Base-by-base conservation (phyloP, 2,113 vertebrate genomes). In the Coregonus clupeaformis region DNA sequence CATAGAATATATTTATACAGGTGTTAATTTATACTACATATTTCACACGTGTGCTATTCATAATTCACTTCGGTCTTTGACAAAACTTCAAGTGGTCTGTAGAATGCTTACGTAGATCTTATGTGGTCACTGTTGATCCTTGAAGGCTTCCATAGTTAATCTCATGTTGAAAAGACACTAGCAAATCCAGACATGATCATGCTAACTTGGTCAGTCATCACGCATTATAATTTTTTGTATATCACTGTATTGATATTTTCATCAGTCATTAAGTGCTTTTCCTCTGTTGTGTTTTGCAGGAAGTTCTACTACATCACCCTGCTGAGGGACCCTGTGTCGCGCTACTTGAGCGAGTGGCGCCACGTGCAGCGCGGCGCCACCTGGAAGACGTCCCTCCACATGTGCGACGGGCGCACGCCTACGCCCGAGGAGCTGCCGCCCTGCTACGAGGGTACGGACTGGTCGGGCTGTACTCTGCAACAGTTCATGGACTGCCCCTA, bases 401-500 rank as follows among this genome's bases (percentile, higher is more conserved):
- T 99, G 98, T 99, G 98, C 13, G 97, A 99, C 0, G 97, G 97
- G 63, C 95, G 98, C 69, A 98, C 97, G 0, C 98, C 98, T 0
- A 99, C 98, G 0, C 97, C 96, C 0, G 97, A 98, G 77, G 98
- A 99, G 92, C 92, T 99, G 87, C 98, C 98, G 0, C 92, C 97
- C 0, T 99, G 97, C 91, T 99, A 99, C 5, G 97, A 98, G 82
- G 98, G 98, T 86, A 96, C 95, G 0, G 98, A 99, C 82, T 99
- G 98, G 98, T 98, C 97, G 0, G 98, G 97, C 71, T 99, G 97
- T 91, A 98, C 96, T 0, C 94, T 99, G 86, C 96, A 96, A 90
- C 96, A 99, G 91, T 99, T 99, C 92, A 99, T 98, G 97, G 97
- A 98, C 77, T 99, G 98, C 90, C 98, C 98, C 0, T 99, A 99